Percentiles rank a stretch among this genome's conserved stretches.
Evolutionary conservation across 2,888 invertebrate genomes (phyloP).

Genomic region (Elysia crispata): DNA sequence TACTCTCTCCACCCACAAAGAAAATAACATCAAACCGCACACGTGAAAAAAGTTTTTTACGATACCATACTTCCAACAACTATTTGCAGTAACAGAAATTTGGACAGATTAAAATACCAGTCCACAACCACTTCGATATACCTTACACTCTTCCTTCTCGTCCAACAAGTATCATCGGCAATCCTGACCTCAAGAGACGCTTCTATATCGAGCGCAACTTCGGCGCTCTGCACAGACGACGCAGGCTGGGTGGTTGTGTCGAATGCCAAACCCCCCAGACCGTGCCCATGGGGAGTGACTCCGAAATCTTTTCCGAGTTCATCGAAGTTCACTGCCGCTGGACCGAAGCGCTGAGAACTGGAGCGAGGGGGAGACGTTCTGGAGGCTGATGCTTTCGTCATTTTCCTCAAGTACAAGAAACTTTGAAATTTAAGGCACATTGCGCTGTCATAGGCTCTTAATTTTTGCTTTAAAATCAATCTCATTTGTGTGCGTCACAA

Average conservation of each 20-base stretch:
- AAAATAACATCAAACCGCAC: no score
- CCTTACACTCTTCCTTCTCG: no score
- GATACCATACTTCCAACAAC: no score
- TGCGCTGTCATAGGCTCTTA: no score
- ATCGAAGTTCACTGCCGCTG: conserved; percentile 18
- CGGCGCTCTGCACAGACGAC: conserved; percentile 26
- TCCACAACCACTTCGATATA: no score
- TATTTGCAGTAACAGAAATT: no score
- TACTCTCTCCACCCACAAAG: no score
- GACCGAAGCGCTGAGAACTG: background rate
- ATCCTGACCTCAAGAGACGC: background rate
- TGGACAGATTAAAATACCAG: no score
- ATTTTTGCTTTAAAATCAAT: no score
- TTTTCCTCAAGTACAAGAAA: conserved; percentile 18
- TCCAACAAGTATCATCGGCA: background rate
- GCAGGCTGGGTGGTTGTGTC: conserved; percentile 32
- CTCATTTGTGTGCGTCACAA: no score
- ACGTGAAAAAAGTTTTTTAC: no score
- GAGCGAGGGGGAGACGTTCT: background rate
- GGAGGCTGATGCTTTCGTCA: background rate
- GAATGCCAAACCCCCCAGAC: background rate
- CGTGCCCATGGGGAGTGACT: conserved; percentile 17
- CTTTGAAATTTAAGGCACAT: no score
- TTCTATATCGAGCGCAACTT: conserved; percentile 35
- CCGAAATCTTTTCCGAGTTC: background rate